These are phyloP conservation scores for Myiotriccus ornatus DNA, from an alignment of 2,797 vertebrate genomes.

Conservation along the genomic window DNA sequence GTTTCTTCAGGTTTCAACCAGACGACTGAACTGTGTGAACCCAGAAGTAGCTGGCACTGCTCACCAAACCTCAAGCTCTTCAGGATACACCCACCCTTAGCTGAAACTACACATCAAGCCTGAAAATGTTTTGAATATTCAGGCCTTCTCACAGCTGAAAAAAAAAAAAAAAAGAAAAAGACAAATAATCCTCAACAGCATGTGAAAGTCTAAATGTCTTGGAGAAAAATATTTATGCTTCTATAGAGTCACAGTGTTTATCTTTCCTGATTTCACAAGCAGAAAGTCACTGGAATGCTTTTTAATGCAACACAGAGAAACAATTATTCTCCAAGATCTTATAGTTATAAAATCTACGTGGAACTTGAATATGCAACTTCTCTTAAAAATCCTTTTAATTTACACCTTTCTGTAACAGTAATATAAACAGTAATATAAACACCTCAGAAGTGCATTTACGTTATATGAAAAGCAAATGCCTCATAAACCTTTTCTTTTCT, in stretches of 20 bases:
- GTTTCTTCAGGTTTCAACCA: conserved; percentile 4
- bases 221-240: conserved; percentile 46
- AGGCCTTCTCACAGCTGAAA: not conserved
- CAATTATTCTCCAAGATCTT: not conserved
- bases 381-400: not conserved
- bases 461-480: not conserved
- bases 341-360: not conserved
- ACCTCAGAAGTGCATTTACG: not conserved
- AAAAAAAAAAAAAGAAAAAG: not conserved
- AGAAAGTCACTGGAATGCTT: not conserved
- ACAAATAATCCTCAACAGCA: not conserved
- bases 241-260: not conserved
- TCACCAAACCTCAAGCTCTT: conserved; percentile 30
- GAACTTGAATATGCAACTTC: not conserved
- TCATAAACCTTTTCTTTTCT: not conserved
- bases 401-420: not conserved
- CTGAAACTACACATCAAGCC: not conserved
- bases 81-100: conserved; percentile 11
- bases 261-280: not conserved
- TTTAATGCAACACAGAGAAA: not conserved
- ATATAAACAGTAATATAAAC: not conserved
- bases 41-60: conserved; percentile 42
- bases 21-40: not conserved
- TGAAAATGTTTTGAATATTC: conserved; percentile 16
- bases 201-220: not conserved